A percentile compares a stretch with the other conserved stretches of the same genome.
These are phyloP conservation scores for Caenorhabditis doughertyi DNA, from an alignment of 2,888 invertebrate genomes.

Conservation along the genomic window DNA sequence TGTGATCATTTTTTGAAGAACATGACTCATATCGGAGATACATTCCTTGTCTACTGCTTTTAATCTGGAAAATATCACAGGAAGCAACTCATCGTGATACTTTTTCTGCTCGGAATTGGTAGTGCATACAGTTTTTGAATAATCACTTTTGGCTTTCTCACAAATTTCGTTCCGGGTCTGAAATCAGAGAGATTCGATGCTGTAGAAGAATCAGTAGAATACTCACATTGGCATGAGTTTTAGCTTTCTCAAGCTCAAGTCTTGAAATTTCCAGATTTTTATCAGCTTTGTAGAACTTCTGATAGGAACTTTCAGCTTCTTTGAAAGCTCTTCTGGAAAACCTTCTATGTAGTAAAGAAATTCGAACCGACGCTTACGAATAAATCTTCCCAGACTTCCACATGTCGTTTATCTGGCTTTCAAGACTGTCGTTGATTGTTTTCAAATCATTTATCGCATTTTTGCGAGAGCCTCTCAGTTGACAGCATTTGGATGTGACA, in stretches of 20 bases:
- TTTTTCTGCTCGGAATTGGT: slow-evolving; percentile 91
- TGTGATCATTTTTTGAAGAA: slow-evolving; percentile 85
- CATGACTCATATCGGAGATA: slow-evolving; percentile 93
- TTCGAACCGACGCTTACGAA: slow-evolving; percentile 60
- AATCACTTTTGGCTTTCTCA: slow-evolving; percentile 97
- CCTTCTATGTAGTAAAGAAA: not conserved
- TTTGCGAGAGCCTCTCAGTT: slow-evolving; percentile 73
- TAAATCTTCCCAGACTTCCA: slow-evolving; percentile 86
- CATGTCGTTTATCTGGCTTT: slow-evolving; percentile 87
- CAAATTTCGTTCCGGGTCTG: slow-evolving; percentile 90
- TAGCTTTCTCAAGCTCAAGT: slow-evolving; percentile 92
- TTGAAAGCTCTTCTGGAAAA: slow-evolving; percentile 86
- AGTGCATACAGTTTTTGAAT: slow-evolving; percentile 94
- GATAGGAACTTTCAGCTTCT: slow-evolving; percentile 95
- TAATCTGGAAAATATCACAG: slow-evolving; percentile 84
- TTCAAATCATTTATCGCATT: slow-evolving; percentile 60
- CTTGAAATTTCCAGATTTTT: slow-evolving; percentile 95
- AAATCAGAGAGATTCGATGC: not conserved
- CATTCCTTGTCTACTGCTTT: slow-evolving; percentile 91
- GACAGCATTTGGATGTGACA: slow-evolving; percentile 88
- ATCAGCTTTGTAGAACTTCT: slow-evolving; percentile 95
- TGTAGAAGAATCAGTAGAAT: not conserved
- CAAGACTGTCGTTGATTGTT: slow-evolving; percentile 87
- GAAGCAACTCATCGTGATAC: slow-evolving; percentile 84
- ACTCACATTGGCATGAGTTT: slow-evolving; percentile 64